A percentile compares a stretch with the other conserved stretches of the same genome.
These are phyloP conservation scores for Tipula vernalis DNA, from an alignment of 2,888 invertebrate genomes.

Conservation along the genomic window DNA sequence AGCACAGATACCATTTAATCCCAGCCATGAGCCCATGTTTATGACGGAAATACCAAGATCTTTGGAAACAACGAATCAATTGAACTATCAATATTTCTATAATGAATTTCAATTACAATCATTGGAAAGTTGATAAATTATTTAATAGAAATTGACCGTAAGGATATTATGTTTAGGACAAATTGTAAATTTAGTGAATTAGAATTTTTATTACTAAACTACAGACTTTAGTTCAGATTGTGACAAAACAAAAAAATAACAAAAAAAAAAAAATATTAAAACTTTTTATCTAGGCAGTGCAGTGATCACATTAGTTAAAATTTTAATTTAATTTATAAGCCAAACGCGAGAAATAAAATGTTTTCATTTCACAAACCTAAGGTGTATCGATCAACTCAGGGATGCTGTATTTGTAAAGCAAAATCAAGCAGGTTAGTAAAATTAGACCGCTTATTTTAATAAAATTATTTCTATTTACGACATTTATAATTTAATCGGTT, in stretches of 20 bases:
- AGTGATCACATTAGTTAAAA: background rate
- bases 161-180: background rate
- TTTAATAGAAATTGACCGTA: background rate
- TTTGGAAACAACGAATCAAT: background rate
- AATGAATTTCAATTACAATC: constrained; percentile 5
- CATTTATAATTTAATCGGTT: background rate
- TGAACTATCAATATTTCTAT: constrained; percentile 8
- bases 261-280: background rate
- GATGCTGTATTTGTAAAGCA: constrained; percentile 78
- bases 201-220: background rate
- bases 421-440: constrained; percentile 59
- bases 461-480: background rate
- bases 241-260: background rate
- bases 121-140: background rate
- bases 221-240: background rate
- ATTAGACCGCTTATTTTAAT: background rate
- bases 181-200: background rate
- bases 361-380: constrained; percentile 80
- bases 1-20: constrained; percentile 10
- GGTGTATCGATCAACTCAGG: constrained; percentile 68
- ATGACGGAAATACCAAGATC: background rate
- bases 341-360: constrained; percentile 37
- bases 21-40: constrained; percentile 5
- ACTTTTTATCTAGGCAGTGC: background rate
- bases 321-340: background rate